These are phyloP conservation scores for Nebria salina DNA, from an alignment of 2,888 invertebrate species.

Conservation along the genomic window DNA sequence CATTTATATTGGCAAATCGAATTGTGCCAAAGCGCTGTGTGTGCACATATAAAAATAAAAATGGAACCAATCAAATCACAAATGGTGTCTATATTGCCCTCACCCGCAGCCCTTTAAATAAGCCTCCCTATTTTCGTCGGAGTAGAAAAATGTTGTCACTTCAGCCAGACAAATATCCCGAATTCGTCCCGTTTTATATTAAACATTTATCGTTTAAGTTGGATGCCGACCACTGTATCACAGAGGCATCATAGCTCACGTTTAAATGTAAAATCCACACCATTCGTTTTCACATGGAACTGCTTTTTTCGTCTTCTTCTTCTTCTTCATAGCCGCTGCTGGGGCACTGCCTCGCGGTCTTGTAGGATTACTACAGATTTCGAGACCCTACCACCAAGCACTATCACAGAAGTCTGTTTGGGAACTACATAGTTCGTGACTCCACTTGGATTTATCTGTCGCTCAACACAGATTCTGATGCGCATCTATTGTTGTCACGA, in stretches of 20 bases:
- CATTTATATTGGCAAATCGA: neutral
- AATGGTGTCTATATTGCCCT: neutral
- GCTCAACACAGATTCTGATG: neutral
- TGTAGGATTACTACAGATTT: neutral
- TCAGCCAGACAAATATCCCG: neutral
- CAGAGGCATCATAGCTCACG: neutral
- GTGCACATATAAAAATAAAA: neutral
- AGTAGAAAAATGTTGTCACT: neutral
- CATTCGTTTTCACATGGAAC: neutral
- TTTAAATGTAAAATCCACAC: constrained; percentile 1
- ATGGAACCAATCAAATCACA: neutral
- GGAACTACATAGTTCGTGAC: neutral
- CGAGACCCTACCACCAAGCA: neutral
- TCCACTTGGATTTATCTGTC: neutral
- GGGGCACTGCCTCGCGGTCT: neutral
- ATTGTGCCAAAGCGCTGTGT: neutral
- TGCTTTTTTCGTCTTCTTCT: neutral
- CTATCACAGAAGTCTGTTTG: neutral
- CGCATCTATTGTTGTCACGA: neutral
- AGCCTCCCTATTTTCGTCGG: neutral
- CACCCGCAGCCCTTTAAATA: neutral
- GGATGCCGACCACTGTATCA: neutral
- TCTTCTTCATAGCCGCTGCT: neutral
- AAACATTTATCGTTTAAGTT: constrained; percentile 1
- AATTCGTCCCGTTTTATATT: neutral